phyloP scores from a whole-genome alignment of 1,140 invertebrate species.

The Harpegnathos saltator region DNA sequence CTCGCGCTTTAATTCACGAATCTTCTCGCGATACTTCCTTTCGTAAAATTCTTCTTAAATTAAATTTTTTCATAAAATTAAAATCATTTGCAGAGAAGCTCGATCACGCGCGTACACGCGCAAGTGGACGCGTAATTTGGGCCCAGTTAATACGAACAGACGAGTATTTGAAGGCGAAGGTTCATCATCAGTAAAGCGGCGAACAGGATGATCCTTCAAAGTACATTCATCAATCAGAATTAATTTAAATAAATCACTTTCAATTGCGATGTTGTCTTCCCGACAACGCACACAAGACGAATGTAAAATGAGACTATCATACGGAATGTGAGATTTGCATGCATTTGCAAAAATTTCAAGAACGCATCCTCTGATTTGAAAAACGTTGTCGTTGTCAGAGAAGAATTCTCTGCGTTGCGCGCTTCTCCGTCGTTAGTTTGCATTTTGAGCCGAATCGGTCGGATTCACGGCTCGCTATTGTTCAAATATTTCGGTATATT shows the following conservation, averaged over 20 bases:
- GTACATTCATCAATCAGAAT: constrained; percentile 36
- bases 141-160: neutral
- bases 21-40: too few species aligned
- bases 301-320: constrained; percentile 43
- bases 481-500: too few species aligned
- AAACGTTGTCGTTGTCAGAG: constrained; percentile 7
- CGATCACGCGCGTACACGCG: too few species aligned
- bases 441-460: too few species aligned
- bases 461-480: too few species aligned
- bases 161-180: neutral
- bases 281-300: neutral
- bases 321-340: constrained; percentile 39
- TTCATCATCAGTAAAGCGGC: neutral
- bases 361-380: constrained; percentile 7
- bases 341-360: constrained; percentile 54
- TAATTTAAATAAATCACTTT: constrained; percentile 56
- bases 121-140: too few species aligned
- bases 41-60: too few species aligned
- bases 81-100: too few species aligned
- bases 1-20: too few species aligned
- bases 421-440: neutral
- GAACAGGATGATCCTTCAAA: constrained; percentile 17
- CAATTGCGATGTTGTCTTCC: constrained; percentile 33
- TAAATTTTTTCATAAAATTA: too few species aligned
- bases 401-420: neutral